Base-by-base conservation (phyloP, 2,888 invertebrate species). In the Chelonus formosanus region DNA sequence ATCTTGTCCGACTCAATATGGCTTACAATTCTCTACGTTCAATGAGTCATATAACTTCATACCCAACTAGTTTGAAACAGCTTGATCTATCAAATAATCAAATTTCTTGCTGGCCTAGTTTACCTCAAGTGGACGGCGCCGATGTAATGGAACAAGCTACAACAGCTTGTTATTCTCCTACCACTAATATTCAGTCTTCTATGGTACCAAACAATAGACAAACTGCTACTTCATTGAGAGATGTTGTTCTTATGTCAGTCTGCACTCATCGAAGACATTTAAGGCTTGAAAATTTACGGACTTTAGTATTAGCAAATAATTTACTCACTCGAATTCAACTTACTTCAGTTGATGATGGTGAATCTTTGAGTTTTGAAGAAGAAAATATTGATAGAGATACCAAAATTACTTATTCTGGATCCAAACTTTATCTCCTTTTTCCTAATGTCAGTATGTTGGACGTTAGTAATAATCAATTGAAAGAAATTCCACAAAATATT, bases 401-500 rank as follows among this genome's bases (percentile, higher is more conserved):
- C 66, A 73, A 80, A 36, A 76, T 76, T 6, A 70, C 70, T 32
- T 79, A 75, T 54, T 73, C 78, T 0, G 76, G 77, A 0, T 75
- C 80, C 0, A 84, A 84, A 56, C 73, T 77, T 40, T 80, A 83
- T 48, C 87, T 97, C 3, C 89, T 97, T 79, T 97, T 96, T 85
- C 98, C 98, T 0, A 93, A 93, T 80, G 88, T 99, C 63, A 96
- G 96, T 3, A 96, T 97, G 92, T 84, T 99, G 79, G 98, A 98
- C 83, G 90, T 98, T 34, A 95, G 96, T 74, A 92, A 94, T 82
- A 99, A 99, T 85, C 87, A 87, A 67, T 84, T 96, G 47, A 88
- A 87, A 73, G 89, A 90, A 72, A 90, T 99, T 47, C 96, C 97
- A 0, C 85, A 90, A 0, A 92, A 93, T 65, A 89, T 98, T 62